A percentile compares a stretch with the other conserved stretches of the same genome.
phyloP scores from a whole-genome alignment of 2,113 vertebrate genomes.

The Colinus virginianus region DNA sequence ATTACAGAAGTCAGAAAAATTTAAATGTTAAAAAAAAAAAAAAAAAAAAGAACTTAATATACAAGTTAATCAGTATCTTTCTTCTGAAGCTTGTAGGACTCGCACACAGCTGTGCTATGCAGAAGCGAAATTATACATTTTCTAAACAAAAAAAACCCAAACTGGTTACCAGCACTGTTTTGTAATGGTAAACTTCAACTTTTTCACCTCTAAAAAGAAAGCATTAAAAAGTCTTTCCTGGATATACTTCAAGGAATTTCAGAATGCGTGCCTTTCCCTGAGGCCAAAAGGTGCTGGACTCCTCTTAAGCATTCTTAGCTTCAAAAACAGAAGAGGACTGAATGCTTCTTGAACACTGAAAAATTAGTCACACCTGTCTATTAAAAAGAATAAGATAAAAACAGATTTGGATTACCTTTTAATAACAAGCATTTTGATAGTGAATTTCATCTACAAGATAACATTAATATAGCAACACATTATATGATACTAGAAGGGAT shows the following conservation, averaged over 20 bases:
- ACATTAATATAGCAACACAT: neutral
- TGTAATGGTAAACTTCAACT: neutral
- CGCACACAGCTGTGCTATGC: neutral
- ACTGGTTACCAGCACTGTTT: neutral
- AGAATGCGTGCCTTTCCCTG: neutral
- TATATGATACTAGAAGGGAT: neutral
- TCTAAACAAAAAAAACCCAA: neutral
- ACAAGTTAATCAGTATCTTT: neutral
- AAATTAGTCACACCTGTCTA: slow-evolving; percentile 29
- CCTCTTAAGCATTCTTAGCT: neutral
- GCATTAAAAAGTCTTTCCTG: neutral
- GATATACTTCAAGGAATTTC: neutral
- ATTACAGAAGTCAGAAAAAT: neutral
- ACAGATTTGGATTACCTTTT: neutral
- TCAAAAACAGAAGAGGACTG: neutral
- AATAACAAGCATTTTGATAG: neutral
- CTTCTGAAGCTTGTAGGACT: neutral
- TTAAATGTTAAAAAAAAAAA: neutral
- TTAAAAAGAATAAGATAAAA: neutral
- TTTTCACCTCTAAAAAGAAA: neutral
- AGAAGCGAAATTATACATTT: neutral
- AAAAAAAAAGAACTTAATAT: fast-evolving
- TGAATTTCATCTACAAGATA: neutral
- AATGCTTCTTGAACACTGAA: neutral
- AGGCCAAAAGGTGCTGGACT: neutral